phyloP scores from a whole-genome alignment of 1,140 invertebrate genomes.

The Lepidurus arcticus region DNA sequence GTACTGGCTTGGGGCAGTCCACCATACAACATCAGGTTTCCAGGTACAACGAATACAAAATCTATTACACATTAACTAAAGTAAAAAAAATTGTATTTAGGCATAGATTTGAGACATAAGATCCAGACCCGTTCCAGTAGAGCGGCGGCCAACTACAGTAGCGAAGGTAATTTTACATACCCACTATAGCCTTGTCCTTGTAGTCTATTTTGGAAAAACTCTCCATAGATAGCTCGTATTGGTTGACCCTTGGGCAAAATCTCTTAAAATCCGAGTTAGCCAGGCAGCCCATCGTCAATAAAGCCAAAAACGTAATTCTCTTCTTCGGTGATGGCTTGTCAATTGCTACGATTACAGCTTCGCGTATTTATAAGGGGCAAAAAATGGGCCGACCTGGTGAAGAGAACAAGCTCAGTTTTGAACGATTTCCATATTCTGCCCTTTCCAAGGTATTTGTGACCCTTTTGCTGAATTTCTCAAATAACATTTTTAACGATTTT shows the following conservation, averaged over 20 bases:
- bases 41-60: neutral
- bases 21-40: neutral
- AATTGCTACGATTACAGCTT: slow-evolving; percentile 65
- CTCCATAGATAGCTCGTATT: slow-evolving; percentile 23
- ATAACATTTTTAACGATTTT: no score
- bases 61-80: neutral
- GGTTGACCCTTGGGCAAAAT: slow-evolving; percentile 31
- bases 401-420: slow-evolving; percentile 62
- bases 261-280: slow-evolving; percentile 23
- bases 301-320: slow-evolving; percentile 66
- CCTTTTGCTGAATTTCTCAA: neutral
- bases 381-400: slow-evolving; percentile 54
- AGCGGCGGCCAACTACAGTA: neutral
- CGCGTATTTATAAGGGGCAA: slow-evolving; percentile 63
- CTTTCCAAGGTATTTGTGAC: slow-evolving; percentile 58
- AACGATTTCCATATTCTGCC: slow-evolving; percentile 65
- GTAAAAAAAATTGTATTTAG: neutral
- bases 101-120: no score
- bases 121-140: no score
- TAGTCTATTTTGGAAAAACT: neutral
- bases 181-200: neutral
- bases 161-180: neutral
- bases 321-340: slow-evolving; percentile 79
- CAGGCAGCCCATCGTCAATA: slow-evolving; percentile 23
- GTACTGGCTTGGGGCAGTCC: neutral